These are phyloP conservation scores for Apeltes quadracus DNA, from an alignment of 2,113 vertebrate genomes.

Conservation along the genomic window DNA sequence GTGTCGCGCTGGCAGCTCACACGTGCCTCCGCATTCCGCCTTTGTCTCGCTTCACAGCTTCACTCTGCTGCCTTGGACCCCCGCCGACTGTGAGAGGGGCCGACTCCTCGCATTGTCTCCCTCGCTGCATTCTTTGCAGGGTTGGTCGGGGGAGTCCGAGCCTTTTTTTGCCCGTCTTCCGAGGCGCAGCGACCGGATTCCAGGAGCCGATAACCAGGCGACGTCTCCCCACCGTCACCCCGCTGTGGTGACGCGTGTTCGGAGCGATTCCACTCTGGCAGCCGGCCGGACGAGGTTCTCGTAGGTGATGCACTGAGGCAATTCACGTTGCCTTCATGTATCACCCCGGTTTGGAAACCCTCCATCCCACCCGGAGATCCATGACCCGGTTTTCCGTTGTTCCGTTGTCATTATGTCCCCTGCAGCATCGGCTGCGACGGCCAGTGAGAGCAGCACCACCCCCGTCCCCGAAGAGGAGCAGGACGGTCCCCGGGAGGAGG, in stretches of 20 bases:
- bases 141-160: slow-evolving; percentile 34
- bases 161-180: slow-evolving; percentile 14
- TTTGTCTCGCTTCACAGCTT: slow-evolving; percentile 65
- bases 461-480: slow-evolving; percentile 72
- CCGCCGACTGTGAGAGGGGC: slow-evolving; percentile 38
- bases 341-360: slow-evolving; percentile 43
- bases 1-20: slow-evolving; percentile 47
- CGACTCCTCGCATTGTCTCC: slow-evolving; percentile 32
- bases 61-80: slow-evolving; percentile 37
- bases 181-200: slow-evolving; percentile 41
- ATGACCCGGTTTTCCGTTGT: slow-evolving; percentile 55
- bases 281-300: slow-evolving; percentile 22
- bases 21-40: slow-evolving; percentile 48
- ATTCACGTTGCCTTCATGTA: slow-evolving; percentile 47
- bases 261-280: slow-evolving; percentile 14
- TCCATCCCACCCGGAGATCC: slow-evolving; percentile 60
- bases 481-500: slow-evolving; percentile 77
- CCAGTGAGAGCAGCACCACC: slow-evolving; percentile 75
- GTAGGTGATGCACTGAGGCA: slow-evolving; percentile 55
- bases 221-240: slow-evolving; percentile 37
- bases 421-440: slow-evolving; percentile 73
- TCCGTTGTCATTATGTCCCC: slow-evolving; percentile 76
- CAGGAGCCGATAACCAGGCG: slow-evolving; percentile 36
- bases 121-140: slow-evolving; percentile 33
- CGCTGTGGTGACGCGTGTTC: slow-evolving; percentile 20